Evolutionary conservation across 2,797 vertebrate genomes (phyloP), one percentile per base, ranked within the genome.

Genomic region (Podarcis lilfordi): DNA sequence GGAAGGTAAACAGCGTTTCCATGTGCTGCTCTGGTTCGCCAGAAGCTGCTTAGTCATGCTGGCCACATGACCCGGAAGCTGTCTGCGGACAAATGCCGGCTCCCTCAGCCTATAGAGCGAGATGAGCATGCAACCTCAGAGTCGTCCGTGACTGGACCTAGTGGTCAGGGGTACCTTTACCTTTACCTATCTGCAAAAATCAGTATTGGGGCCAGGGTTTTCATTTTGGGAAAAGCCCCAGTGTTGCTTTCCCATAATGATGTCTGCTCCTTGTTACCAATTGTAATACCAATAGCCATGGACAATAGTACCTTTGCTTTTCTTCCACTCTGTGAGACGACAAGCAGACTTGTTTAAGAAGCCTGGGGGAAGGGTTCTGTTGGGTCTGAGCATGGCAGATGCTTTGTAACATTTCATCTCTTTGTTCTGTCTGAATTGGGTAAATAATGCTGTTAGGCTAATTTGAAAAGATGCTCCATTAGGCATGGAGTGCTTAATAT

Each of bases 381-480:
- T 86, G 86, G 91, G 79, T 86, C 92, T 0, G 0, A 74, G 90
- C n/a, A 79, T 89, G 89, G 90, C 93, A 94, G 92, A 93, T 93
- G 92, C 90, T 93, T 94, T 92, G 86, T 93, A 93, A 90, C 83
- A 25, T 94, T 90, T 92, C 92, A 86, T 88, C 88, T 89, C 91
- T 93, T 95, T 95, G 32, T 95, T 94, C 91, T 93, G 55, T 92
- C 88, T 93, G 92, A 95, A 94, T 93, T 90, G 93, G 92, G 82
- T 76, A 94, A 95, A 96, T 92, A 94, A 93, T 87, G 92, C 91
- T 92, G 91, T 55, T 86, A 69, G 87, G 86, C 77, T 93, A 93
- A 95, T 94, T 93, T 94, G 93, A 92, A 94, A 90, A 93, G 92
- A 95, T 91, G 91, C 89, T 94, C 80, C 7, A 93, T 96, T 94